Evolutionary conservation across 1,140 invertebrate species (phyloP).

Genomic region (Andrena cerasifolii): DNA sequence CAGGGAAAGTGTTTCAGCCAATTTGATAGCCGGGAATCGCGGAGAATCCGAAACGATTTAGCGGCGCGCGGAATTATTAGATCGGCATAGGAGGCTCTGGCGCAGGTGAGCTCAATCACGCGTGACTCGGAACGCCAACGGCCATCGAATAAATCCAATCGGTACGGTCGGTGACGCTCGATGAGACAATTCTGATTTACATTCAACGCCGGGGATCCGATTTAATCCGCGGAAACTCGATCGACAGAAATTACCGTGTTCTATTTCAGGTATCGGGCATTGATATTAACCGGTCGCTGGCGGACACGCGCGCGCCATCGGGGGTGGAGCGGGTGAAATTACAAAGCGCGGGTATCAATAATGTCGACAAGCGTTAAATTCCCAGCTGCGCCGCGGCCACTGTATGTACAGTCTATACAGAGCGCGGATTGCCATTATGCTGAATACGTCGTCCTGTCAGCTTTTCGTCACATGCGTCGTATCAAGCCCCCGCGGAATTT

Average conservation of each 20-base stretch:
- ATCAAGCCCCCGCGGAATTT: neutral
- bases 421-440: conserved; percentile 27
- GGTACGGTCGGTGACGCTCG: neutral
- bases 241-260: neutral
- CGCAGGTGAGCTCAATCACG: neutral
- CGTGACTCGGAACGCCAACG: neutral
- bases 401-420: no score
- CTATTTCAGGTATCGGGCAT: conserved; percentile 4
- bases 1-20: no score
- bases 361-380: conserved; percentile 18
- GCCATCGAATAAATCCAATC: conserved; percentile 1
- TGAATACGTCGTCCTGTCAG: conserved; percentile 7
- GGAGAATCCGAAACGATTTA: no score
- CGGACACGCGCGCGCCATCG: no score
- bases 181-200: conserved; percentile 16
- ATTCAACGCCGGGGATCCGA: conserved; percentile 1
- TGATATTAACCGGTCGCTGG: neutral
- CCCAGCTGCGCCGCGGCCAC: no score
- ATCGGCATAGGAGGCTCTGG: no score
- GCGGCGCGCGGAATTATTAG: no score
- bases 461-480: neutral
- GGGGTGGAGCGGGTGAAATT: neutral
- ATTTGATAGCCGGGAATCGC: no score
- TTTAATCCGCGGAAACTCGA: conserved; percentile 27
- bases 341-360: conserved; percentile 12